A percentile compares a stretch with the other conserved stretches of the same genome.
Conservation (phyloP, 2,797 vertebrate species). For the Enteromius treurensis region DNA sequence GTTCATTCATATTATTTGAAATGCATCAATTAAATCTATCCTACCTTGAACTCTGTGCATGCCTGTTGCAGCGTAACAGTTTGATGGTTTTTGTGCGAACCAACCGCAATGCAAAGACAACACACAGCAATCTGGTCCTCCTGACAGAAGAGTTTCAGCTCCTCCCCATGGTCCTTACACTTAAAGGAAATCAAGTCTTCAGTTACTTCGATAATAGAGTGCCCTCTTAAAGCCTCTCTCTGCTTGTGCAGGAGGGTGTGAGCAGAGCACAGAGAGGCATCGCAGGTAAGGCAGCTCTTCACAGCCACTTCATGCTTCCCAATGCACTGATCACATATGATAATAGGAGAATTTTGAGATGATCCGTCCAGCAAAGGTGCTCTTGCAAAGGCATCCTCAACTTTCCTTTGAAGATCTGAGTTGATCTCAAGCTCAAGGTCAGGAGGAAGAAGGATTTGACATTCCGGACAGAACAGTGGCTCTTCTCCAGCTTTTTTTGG, state of each 20-base stretch:
- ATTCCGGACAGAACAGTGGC: conserved; percentile 79
- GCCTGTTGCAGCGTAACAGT: conserved; percentile 72
- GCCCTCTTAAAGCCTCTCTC: conserved; percentile 72
- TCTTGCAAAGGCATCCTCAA: conserved; percentile 59
- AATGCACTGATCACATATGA: conserved; percentile 80
- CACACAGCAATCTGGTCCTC: conserved; percentile 75
- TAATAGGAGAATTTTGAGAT: conserved; percentile 37
- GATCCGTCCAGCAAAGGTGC: conserved; percentile 23
- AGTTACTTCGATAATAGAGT: conserved; percentile 76
- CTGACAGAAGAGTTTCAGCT: conserved; percentile 78
- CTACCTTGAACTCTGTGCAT: conserved; percentile 72
- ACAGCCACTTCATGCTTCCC: conserved; percentile 70
- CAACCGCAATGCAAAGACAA: conserved; percentile 75
- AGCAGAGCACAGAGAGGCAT: conserved; percentile 75
- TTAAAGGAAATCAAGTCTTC: conserved; percentile 73
- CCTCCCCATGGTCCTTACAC: conserved; percentile 76
- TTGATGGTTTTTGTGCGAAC: conserved; percentile 74
- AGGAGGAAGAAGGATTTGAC: conserved; percentile 75
- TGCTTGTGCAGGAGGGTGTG: conserved; percentile 75
- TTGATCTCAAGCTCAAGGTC: conserved; percentile 71
- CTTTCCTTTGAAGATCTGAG: conserved; percentile 66
- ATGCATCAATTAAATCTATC: neutral
- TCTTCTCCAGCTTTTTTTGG: conserved; percentile 56
- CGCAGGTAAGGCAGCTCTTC: conserved; percentile 78
- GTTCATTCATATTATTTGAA: neutral